A percentile compares a stretch with the other conserved stretches of the same genome.
Conservation (phyloP, 2,797 vertebrate genomes). For the Myotis daubentonii region DNA sequence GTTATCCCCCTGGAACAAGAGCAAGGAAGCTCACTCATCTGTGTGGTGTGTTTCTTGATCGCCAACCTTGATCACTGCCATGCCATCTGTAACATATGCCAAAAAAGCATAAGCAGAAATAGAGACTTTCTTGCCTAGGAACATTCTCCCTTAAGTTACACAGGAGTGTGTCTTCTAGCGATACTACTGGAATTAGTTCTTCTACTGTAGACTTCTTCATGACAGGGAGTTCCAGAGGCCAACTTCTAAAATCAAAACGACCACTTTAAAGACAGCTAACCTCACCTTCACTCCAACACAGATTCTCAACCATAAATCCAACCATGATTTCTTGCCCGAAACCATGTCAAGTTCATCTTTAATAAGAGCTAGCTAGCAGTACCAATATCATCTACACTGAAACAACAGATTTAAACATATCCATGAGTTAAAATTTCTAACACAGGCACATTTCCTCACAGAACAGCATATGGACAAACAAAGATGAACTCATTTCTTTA, state of each 20-base stretch:
- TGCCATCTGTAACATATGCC: constrained; percentile 72
- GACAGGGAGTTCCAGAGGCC: not conserved
- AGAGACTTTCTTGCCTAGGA: constrained; percentile 63
- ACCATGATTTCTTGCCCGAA: not conserved
- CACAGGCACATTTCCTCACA: not conserved
- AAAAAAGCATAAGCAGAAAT: constrained; percentile 71
- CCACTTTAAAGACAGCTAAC: not conserved
- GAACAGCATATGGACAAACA: not conserved
- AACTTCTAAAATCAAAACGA: not conserved
- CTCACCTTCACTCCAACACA: not conserved
- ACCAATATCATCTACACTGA: not conserved
- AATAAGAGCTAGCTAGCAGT: not conserved
- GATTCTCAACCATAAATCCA: constrained; percentile 29
- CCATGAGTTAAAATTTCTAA: not conserved
- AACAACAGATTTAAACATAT: not conserved
- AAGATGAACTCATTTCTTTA: not conserved
- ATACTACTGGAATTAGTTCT: not conserved
- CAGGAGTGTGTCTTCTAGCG: not conserved
- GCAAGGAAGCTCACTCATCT: constrained; percentile 73
- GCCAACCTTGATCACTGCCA: constrained; percentile 68
- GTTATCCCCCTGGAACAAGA: constrained; percentile 68
- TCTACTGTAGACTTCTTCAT: not conserved
- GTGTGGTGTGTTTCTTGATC: constrained; percentile 63
- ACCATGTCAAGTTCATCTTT: not conserved
- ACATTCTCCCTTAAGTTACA: constrained; percentile 32